A percentile compares a stretch with the other conserved stretches of the same genome.
Evolutionary conservation across 2,888 invertebrate genomes (phyloP).

Genomic region (Oligia fasciuncula): DNA sequence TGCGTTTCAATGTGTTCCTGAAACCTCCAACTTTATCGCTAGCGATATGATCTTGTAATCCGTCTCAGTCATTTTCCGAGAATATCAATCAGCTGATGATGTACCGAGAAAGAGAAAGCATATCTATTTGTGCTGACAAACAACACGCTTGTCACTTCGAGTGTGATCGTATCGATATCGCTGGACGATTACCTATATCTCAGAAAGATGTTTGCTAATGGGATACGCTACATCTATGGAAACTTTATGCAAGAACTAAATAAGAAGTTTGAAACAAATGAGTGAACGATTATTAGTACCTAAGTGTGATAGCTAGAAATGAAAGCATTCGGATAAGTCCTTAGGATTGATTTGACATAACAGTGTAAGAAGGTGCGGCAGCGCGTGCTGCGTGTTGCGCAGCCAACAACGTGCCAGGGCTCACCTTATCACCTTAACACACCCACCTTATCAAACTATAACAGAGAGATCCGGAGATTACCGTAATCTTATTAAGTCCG

Average conservation of each 20-base stretch:
- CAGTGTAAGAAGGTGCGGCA: no score
- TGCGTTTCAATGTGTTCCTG: background rate
- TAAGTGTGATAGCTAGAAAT: background rate
- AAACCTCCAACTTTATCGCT: slow-evolving; percentile 1
- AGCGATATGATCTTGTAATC: slow-evolving; percentile 2
- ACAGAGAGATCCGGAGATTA: background rate
- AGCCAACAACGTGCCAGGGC: background rate
- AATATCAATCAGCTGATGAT: slow-evolving; percentile 4
- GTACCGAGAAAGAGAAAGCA: background rate
- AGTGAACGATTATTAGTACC: no score
- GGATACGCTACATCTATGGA: background rate
- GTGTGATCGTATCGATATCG: slow-evolving; percentile 2
- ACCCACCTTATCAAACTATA: slow-evolving; percentile 1
- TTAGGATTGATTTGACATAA: background rate
- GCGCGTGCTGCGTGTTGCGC: background rate
- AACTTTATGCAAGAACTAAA: no score
- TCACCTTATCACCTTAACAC: slow-evolving; percentile 10
- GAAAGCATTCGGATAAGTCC: background rate
- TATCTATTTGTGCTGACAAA: no score
- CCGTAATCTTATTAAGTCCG: slow-evolving; percentile 11
- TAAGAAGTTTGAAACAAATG: no score
- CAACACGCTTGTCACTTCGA: background rate
- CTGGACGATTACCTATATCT: background rate
- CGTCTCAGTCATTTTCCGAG: background rate
- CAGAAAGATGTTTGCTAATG: background rate